Evolutionary conservation across 2,797 vertebrate species (phyloP), one percentile per base, ranked within the genome.

Genomic region (Enteromius mattozi): DNA sequence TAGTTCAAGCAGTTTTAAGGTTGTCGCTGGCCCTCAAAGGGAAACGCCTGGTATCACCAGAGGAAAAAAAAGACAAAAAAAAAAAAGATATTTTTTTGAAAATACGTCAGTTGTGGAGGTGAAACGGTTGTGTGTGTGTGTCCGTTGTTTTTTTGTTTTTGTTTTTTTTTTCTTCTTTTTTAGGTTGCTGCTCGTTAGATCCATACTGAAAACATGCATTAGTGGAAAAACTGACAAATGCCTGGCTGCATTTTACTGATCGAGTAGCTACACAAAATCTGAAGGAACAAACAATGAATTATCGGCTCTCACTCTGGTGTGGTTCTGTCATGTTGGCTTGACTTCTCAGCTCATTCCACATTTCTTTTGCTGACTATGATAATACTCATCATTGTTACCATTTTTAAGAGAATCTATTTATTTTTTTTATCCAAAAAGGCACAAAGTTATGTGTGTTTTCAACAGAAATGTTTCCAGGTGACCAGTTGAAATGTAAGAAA

Each of bases 331-430:
- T 86, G 80, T 63, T 37, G 66, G 85, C 85, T 81, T 85, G 85
- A 86, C 88, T 24, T 71, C 80, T 79, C 82, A 79, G 74, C 88
- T 88, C 88, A 89, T 88, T 89, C 88, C 88, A 77, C 75, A 12
- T 79, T 85, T 88, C 45, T 88, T 86, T 83, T 75, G 82, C 84
- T 78, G 86, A 78, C 82, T 81, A 79, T 47, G 35, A 85, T 68
- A 49, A 40, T 74, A 45, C 71, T 80, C 6, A 27, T 80, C 10
- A 72, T 83, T 72, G 59, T 87, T 85, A 78, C 86, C 77, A 27
- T 83, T 86, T 86, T 87, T 77, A 89, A 89, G 81, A 87, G 78
- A 75, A 86, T 82, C 77, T 89, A 89, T 88, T 89, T 89, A 88
- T 89, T 89, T 85, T 88, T 89, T 88, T 87, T 81, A 82, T 75